A percentile compares a stretch with the other conserved stretches of the same genome.
These are phyloP conservation scores for Amaurobius ferox DNA, from an alignment of 2,888 invertebrate genomes.

Conservation along the genomic window DNA sequence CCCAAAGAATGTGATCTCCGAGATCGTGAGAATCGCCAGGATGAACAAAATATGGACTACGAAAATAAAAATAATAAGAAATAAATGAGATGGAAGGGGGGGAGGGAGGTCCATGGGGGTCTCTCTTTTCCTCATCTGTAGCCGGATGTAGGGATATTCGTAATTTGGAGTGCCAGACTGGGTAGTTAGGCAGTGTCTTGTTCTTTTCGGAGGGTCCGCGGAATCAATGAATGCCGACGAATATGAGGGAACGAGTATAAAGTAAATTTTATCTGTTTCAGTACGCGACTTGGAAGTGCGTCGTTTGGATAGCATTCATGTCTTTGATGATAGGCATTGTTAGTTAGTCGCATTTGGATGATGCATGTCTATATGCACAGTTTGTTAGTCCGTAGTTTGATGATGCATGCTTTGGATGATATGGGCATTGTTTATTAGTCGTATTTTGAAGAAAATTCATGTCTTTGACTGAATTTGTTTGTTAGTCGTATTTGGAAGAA, in stretches of 20 bases:
- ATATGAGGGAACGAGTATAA: background rate
- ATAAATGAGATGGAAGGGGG: slow-evolving; percentile 44
- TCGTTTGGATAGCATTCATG: no score
- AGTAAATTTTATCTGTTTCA: background rate
- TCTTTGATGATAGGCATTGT: no score
- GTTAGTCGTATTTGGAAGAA: no score
- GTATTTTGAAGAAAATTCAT: no score
- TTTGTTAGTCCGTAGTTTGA: no score
- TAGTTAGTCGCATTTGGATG: no score
- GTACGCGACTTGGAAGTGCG: no score
- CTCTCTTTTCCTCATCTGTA: slow-evolving; percentile 58
- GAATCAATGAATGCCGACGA: slow-evolving; percentile 62
- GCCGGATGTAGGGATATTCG: slow-evolving; percentile 64
- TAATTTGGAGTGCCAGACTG: slow-evolving; percentile 65
- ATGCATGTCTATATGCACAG: no score
- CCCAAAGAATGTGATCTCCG: slow-evolving; percentile 57
- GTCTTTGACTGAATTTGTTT: no score
- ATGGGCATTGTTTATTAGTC: no score
- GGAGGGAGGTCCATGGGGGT: slow-evolving; percentile 15
- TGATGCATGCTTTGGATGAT: no score
- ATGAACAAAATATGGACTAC: slow-evolving; percentile 33
- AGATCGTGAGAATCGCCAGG: slow-evolving; percentile 66
- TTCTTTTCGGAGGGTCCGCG: slow-evolving; percentile 31
- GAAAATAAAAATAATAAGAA: slow-evolving; percentile 51
- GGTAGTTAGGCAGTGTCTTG: slow-evolving; percentile 46